Percentiles rank a stretch among this genome's conserved stretches.
Conservation (phyloP, 92 coral and sea anemone genomes). For the Zoanthus solanderi region DNA sequence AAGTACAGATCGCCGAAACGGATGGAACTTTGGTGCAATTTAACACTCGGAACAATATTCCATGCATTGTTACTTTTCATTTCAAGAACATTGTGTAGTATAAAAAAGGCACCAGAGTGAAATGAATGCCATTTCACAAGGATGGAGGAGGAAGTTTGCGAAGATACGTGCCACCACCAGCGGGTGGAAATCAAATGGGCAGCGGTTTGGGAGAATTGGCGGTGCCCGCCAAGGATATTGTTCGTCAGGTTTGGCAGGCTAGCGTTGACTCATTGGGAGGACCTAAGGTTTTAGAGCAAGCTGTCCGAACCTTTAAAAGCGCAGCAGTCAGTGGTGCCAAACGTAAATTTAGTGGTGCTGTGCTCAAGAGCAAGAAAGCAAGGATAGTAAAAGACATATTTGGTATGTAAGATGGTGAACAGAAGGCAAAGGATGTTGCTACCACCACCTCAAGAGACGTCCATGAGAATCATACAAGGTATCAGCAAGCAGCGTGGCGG, state of each 20-base stretch:
- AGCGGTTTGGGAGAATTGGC: not conserved
- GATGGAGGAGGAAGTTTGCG: constrained; percentile 16
- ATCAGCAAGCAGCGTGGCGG: not conserved
- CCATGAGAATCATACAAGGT: constrained; percentile 1
- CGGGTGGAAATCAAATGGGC: constrained; percentile 4
- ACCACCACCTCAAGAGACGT: not conserved
- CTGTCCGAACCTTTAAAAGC: constrained; percentile 18
- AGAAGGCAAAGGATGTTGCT: not conserved
- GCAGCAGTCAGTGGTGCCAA: not conserved
- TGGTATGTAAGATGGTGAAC: constrained; percentile 5
- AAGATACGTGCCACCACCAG: constrained; percentile 16
- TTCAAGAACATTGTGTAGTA: constrained; percentile 19
- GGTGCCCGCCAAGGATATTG: not conserved
- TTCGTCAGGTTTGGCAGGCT: constrained; percentile 6
- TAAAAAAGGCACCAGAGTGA: not conserved
- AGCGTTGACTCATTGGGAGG: not conserved
- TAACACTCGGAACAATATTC: not conserved
- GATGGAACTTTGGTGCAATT: not conserved
- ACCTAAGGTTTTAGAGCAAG: not conserved
- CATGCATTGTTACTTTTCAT: constrained; percentile 5
- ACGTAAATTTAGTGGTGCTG: not conserved
- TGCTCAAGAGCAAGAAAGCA: not conserved
- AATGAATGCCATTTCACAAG: not conserved
- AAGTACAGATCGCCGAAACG: constrained; percentile 22
- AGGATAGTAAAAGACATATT: not conserved